These are phyloP conservation scores for Acanthurus leucopareius DNA, from an alignment of 2,797 vertebrate species.

Conservation along the genomic window DNA sequence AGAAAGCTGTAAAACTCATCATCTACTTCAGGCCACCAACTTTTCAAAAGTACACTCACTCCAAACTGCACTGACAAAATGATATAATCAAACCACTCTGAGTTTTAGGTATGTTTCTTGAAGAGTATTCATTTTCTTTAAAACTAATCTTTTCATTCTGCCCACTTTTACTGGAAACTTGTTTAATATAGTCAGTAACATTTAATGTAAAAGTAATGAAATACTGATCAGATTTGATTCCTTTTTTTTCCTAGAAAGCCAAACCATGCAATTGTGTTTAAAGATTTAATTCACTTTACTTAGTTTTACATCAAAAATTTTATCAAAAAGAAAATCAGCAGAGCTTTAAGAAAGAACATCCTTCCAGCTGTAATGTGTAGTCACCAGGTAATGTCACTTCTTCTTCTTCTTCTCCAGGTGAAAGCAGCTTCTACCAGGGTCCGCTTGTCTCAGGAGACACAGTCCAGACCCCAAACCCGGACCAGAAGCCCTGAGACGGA, in stretches of 20 bases:
- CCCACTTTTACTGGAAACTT: neutral
- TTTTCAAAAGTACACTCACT: neutral
- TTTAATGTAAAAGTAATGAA: neutral
- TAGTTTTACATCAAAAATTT: neutral
- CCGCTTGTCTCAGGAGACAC: conserved; percentile 71
- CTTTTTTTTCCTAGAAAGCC: neutral
- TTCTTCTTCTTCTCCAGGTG: conserved; percentile 73
- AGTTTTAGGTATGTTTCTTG: neutral
- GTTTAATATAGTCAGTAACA: neutral
- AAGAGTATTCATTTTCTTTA: neutral
- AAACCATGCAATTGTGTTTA: neutral
- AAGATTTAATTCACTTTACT: neutral
- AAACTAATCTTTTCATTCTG: neutral
- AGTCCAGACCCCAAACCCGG: conserved; percentile 50
- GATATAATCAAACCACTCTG: neutral
- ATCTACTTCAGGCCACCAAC: too few relatives aligned
- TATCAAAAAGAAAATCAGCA: neutral
- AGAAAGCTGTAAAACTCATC: too few relatives aligned
- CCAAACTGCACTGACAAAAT: neutral
- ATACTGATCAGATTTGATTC: neutral
- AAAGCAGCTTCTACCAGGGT: conserved; percentile 61
- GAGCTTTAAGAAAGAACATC: neutral
- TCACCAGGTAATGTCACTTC: neutral
- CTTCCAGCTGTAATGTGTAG: neutral
- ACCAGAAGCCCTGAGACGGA: conserved; percentile 52